Conservation (phyloP, 2,113 vertebrate genomes). For the Nicator chloris region DNA sequence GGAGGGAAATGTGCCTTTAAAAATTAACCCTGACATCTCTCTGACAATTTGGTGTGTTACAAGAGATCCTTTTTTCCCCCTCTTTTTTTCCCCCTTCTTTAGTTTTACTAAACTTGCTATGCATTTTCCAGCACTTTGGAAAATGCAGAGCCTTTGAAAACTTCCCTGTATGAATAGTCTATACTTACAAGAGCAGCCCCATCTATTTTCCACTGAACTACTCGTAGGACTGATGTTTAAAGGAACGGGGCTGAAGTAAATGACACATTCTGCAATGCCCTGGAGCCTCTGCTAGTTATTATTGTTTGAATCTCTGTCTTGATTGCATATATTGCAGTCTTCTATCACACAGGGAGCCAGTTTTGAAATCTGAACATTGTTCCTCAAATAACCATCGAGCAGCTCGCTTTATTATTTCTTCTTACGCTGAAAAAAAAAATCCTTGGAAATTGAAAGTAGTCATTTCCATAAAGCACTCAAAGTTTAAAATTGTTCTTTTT, state of each 20-base stretch:
- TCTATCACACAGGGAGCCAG: background rate
- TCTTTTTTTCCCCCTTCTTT: background rate
- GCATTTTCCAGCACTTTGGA: conserved; percentile 24
- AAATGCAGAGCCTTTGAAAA: background rate
- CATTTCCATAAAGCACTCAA: background rate
- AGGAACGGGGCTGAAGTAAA: background rate
- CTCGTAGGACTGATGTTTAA: background rate
- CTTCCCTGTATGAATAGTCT: background rate
- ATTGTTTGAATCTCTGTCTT: conserved; percentile 46
- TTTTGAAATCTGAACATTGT: background rate
- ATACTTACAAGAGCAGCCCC: background rate
- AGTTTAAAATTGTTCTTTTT: background rate
- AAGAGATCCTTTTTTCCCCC: background rate
- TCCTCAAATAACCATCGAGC: background rate
- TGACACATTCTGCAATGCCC: conserved; percentile 26
- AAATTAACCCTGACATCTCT: conserved; percentile 68
- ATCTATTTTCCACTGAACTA: conserved; percentile 17
- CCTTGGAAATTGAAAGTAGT: background rate
- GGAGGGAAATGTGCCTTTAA: conserved; percentile 69
- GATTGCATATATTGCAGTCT: conserved; percentile 36
- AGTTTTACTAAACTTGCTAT: background rate
- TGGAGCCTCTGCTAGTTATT: conserved; percentile 34
- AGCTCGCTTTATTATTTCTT: background rate
- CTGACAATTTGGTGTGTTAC: conserved; percentile 35
- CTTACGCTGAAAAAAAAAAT: background rate